phyloP scores from a whole-genome alignment of 2,113 vertebrate species.

The Mustelus asterias region DNA sequence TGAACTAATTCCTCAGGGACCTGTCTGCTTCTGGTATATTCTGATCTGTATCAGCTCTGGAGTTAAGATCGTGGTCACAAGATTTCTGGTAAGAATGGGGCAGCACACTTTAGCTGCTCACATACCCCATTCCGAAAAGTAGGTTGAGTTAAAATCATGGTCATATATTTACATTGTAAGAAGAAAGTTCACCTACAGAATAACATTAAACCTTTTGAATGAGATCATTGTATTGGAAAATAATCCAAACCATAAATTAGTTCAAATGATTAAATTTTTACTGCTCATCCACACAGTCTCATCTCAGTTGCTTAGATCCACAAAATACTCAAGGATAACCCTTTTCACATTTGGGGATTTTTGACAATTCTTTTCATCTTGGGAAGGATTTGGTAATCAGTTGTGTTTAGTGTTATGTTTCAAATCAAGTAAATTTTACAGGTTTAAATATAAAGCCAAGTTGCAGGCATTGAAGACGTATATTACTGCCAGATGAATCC shows the following conservation, averaged over 20 bases:
- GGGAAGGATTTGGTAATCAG: background rate
- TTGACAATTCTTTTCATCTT: background rate
- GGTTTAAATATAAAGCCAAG: constrained; percentile 9
- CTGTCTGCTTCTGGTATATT: background rate
- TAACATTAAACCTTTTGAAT: background rate
- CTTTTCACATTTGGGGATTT: background rate
- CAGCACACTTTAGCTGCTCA: background rate
- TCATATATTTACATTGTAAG: background rate
- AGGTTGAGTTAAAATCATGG: background rate
- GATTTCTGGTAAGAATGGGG: background rate
- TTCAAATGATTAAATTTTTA: background rate
- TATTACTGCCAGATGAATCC: background rate
- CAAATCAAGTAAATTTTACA: constrained; percentile 16
- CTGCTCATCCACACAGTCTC: background rate
- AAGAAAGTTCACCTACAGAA: background rate
- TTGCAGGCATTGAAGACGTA: background rate
- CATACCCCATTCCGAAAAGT: background rate
- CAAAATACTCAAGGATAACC: background rate
- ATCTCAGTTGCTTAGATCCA: background rate
- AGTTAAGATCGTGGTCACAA: background rate
- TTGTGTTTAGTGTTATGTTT: background rate
- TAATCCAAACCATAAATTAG: background rate
- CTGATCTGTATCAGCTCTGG: background rate
- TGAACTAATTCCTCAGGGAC: background rate
- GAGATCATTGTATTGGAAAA: background rate